Base-by-base conservation (phyloP, 2,113 vertebrate genomes). In the Neodon shergylaensis region DNA sequence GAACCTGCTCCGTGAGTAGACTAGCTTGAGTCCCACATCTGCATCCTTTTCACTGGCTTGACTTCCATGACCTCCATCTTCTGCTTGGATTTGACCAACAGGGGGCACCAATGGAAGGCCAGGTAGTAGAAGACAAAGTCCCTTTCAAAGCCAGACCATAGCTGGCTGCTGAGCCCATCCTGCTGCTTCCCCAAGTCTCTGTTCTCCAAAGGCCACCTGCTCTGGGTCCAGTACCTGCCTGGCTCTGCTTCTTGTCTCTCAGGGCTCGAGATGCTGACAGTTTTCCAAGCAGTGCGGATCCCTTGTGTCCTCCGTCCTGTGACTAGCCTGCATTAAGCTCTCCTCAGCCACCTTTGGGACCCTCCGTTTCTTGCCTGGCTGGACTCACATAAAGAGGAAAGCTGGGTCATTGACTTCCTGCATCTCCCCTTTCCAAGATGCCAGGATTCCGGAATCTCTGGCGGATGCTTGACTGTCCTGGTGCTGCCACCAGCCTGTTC, bases 401-500 rank as follows among this genome's bases (percentile, higher is more conserved):
- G 68, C 68, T 17, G 68, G 89, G 49, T 22, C 13, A 0, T 49
- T 16, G 14, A 52, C 28, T 39, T 74, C 83, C 36, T 1, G 22
- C 68, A 36, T 81, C 36, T 36, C 1, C 26, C 19, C 61, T 26
- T 26, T 84, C 68, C 39, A 70, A 65, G 47, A 90, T 63, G 96
- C 72, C 49, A 3, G 3, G 3, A 47, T 77, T 82, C 83, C 11
- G 4, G 19, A 49, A 82, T 42, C 84, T 73, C 72, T 1, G 1
- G 1, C 2, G 0, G 70, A n/a, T 0, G 28, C 17, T 79, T 39
- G 0, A 17, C 44, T 0, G 2, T 36, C 88, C 44, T n/a, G 13
- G 44, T 31, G 82, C 95, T 97, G 95, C 98, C 79, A 84, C 90
- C 97, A 95, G 95, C 95, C 95, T 7, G 96, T 96, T 92, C 96